Evolutionary conservation across 2,888 invertebrate genomes (phyloP).

Genomic region (Phengaris alcon): DNA sequence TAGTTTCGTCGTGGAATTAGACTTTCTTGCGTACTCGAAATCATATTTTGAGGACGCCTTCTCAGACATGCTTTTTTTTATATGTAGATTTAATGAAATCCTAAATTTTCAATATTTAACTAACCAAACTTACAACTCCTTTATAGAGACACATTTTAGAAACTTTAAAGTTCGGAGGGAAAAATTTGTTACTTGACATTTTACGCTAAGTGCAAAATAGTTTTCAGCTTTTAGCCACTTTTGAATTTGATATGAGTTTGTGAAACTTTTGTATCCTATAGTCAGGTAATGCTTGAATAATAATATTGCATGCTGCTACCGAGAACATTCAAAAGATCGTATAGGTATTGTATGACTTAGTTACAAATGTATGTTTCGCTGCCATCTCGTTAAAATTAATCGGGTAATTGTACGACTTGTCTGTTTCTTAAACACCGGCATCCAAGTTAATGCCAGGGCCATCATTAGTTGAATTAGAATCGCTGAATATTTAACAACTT

Average conservation of each 20-base stretch:
- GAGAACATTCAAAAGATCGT: too few species aligned
- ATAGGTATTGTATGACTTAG: too few species aligned
- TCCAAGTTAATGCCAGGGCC: too few species aligned
- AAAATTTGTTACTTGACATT: conserved; percentile 11
- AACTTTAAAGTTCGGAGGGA: not conserved
- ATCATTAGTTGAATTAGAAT: too few species aligned
- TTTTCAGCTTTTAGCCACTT: conserved; percentile 8
- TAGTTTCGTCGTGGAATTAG: not conserved
- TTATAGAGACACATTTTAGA: not conserved
- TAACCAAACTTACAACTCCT: not conserved
- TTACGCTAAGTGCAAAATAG: conserved; percentile 18
- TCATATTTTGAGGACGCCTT: not conserved
- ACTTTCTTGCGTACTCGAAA: too few species aligned
- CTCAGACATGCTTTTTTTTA: not conserved
- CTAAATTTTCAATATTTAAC: not conserved
- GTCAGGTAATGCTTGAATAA: not conserved
- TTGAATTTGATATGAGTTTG: conserved; percentile 12
- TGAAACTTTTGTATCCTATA: conserved; percentile 2
- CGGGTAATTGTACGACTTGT: too few species aligned
- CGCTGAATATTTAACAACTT: too few species aligned
- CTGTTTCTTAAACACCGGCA: too few species aligned
- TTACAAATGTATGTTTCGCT: too few species aligned
- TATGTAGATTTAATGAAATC: too few species aligned
- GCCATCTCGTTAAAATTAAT: too few species aligned
- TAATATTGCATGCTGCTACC: not conserved